These are phyloP conservation scores for Drosophila anceps DNA, from an alignment of 2,888 invertebrate species.

Conservation along the genomic window DNA sequence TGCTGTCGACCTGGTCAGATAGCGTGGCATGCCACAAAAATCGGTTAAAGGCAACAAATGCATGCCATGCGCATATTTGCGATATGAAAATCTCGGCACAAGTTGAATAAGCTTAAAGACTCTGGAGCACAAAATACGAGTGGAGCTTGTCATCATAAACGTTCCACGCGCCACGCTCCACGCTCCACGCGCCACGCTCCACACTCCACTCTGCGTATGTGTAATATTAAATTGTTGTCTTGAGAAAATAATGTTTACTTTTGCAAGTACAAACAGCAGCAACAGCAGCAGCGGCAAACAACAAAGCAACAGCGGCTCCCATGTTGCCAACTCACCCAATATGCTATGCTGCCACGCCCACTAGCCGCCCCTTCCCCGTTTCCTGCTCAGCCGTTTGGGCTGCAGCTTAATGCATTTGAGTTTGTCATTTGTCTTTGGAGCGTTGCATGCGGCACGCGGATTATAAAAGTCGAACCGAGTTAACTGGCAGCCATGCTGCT, in stretches of 20 bases:
- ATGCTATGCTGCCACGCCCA: conserved; percentile 6
- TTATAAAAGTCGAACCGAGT: conserved; percentile 78
- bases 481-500: conserved; percentile 58
- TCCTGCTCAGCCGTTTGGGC: conserved; percentile 3
- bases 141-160: conserved; percentile 2
- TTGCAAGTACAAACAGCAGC: conserved; percentile 52
- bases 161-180: not conserved
- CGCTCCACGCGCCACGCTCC: conserved; percentile 14
- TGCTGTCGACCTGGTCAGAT: conserved; percentile 31
- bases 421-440: conserved; percentile 76
- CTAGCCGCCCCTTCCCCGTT: not conserved
- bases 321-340: conserved; percentile 1
- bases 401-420: conserved; percentile 76
- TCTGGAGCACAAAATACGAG: conserved; percentile 50
- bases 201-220: conserved; percentile 61
- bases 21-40: conserved; percentile 27
- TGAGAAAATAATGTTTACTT: conserved; percentile 76
- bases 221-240: conserved; percentile 79
- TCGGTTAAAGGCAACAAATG: conserved; percentile 29
- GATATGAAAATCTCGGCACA: conserved; percentile 3
- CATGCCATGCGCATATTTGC: conserved; percentile 8
- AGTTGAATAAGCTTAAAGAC: conserved; percentile 48
- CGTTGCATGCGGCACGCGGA: conserved; percentile 69
- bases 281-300: conserved; percentile 19
- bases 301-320: conserved; percentile 41